Evolutionary conservation across 2,888 invertebrate genomes (phyloP).

Genomic region (Xestia c-nigrum): DNA sequence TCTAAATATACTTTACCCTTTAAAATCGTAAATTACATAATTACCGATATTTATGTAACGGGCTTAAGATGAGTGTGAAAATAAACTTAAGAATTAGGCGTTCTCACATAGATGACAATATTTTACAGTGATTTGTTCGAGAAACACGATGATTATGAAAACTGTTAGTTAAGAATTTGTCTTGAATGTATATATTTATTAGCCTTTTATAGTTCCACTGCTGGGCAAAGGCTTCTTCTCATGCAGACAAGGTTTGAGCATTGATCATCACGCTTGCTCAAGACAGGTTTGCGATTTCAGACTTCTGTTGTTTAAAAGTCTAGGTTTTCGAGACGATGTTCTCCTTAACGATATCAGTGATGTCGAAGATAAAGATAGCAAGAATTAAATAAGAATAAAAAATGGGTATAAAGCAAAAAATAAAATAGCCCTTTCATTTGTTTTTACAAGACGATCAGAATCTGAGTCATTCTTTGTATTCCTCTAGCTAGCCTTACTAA

Average conservation of each 20-base stretch:
- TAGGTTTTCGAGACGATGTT: not conserved
- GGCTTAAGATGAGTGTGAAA: not conserved
- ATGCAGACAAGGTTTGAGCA: not conserved
- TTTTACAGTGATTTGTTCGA: not conserved
- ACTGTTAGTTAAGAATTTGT: not conserved
- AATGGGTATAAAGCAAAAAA: too few species aligned
- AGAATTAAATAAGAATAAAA: not conserved
- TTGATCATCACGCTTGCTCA: not conserved
- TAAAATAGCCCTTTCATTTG: not conserved
- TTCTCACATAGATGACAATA: not conserved
- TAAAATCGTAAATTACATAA: not conserved
- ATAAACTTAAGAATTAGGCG: not conserved
- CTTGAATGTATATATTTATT: too few species aligned
- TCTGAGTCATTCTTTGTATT: not conserved
- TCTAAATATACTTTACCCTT: not conserved
- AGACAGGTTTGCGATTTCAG: not conserved
- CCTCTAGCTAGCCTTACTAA: not conserved
- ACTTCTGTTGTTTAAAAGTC: not conserved
- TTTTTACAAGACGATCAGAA: not conserved
- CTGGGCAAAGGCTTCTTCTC: not conserved
- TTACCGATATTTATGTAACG: too few species aligned
- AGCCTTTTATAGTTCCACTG: not conserved
- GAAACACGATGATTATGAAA: not conserved
- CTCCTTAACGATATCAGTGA: not conserved
- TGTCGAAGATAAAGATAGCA: not conserved